phyloP scores from a whole-genome alignment of 2,888 invertebrate genomes.

The Ormyrus nitidulus region DNA sequence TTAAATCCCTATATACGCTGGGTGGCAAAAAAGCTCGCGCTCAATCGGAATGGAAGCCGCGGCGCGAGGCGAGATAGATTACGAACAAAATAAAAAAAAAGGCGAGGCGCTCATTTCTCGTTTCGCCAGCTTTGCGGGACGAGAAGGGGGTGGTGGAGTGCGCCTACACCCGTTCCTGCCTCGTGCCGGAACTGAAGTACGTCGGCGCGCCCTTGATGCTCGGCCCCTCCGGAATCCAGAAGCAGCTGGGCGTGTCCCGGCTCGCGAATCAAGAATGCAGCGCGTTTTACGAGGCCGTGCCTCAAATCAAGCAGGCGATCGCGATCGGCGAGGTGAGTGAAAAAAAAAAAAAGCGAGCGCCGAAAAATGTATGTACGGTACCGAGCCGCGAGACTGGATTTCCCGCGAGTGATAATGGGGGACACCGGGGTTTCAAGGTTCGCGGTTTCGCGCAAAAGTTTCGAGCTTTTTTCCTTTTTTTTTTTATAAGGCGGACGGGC shows the following conservation, averaged over 20 bases:
- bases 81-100: neutral
- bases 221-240: conserved; percentile 68
- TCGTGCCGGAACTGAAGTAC: conserved; percentile 67
- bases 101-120: neutral
- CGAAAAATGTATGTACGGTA: too few species aligned
- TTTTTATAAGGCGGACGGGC: too few species aligned
- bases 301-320: conserved; percentile 61
- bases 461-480: too few species aligned
- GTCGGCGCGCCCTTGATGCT: conserved; percentile 66
- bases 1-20: neutral
- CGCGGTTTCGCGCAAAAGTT: too few species aligned
- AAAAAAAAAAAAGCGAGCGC: too few species aligned
- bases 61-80: neutral
- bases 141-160: conserved; percentile 65
- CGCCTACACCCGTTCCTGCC: conserved; percentile 67
- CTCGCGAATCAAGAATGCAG: conserved; percentile 63
- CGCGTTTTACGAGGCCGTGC: conserved; percentile 60
- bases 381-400: too few species aligned
- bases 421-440: too few species aligned
- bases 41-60: neutral
- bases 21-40: neutral
- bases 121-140: conserved; percentile 61
- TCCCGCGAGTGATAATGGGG: too few species aligned
- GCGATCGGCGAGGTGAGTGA: conserved; percentile 64
- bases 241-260: conserved; percentile 65